phyloP scores from a whole-genome alignment of 2,797 vertebrate genomes.

The Gallinago solitaria region DNA sequence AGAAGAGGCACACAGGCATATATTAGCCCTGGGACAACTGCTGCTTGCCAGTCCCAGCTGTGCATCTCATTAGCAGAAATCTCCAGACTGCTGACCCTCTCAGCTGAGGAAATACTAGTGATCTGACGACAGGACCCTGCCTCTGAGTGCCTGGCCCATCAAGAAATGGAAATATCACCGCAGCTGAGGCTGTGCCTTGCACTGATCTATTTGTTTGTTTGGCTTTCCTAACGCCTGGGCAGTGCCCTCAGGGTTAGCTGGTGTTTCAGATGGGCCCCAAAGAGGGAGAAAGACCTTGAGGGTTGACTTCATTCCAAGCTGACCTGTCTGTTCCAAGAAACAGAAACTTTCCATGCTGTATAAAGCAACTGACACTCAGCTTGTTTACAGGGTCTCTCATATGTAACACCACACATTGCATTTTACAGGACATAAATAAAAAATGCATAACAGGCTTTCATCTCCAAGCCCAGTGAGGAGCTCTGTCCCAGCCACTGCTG shows the following conservation, averaged over 20 bases:
- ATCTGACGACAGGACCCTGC: not conserved
- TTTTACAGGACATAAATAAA: slow-evolving; percentile 35
- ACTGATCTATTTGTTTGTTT: slow-evolving; percentile 23
- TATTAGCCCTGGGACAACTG: not conserved
- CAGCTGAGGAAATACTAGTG: slow-evolving; percentile 26
- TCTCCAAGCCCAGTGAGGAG: not conserved
- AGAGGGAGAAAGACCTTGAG: slow-evolving; percentile 43
- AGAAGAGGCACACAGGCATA: not conserved
- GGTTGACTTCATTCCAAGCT: slow-evolving; percentile 44
- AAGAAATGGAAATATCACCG: not conserved
- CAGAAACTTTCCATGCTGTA: slow-evolving; percentile 53
- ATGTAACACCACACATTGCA: not conserved
- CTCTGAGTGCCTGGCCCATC: not conserved
- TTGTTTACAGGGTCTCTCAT: slow-evolving; percentile 45
- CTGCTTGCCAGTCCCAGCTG: slow-evolving; percentile 50
- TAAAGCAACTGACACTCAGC: slow-evolving; percentile 26
- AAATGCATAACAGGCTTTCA: not conserved
- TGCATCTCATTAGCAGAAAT: slow-evolving; percentile 7
- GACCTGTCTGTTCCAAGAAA: slow-evolving; percentile 48
- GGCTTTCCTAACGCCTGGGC: not conserved
- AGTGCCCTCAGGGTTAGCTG: not conserved
- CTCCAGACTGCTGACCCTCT: slow-evolving; percentile 33
- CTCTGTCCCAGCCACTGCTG: not conserved
- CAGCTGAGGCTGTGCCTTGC: not conserved
- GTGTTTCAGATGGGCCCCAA: not conserved